Base-by-base conservation (phyloP, 2,888 invertebrate species). In the Sisyra nigra region DNA sequence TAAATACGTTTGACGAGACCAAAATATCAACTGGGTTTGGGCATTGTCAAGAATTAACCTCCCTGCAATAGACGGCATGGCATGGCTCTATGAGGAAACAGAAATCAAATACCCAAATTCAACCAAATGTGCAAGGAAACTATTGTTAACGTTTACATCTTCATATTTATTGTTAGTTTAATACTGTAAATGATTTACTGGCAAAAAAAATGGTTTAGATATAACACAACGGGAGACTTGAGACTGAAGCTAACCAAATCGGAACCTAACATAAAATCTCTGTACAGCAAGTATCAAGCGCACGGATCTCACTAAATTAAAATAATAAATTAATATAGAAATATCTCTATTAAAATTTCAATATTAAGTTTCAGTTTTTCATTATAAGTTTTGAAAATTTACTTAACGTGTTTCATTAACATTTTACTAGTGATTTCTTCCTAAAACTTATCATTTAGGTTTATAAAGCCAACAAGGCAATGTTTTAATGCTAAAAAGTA, bases 221-320 rank as follows among this genome's bases (percentile, higher is more conserved):
- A 44, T 44, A 33, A 44, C 42, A 44, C 44, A 30, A 30, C 31
- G 31, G 31, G 31, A 30, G 31, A 30, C 31, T 30, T 30, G 31
- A 30, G 31, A 44, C 38, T 45, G 38, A 45, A 45, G 45, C 45
- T 46, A 42, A 46, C 46, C 15, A 45, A 45, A 47, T 47, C 47
- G 39, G 44, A 48, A 44, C 47, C 47, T 41, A 45, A 47, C 29
- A 48, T 48, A 47, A 47, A 48, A 47, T 47, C 41, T 47, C 45
- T 48, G 3, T 47, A 44, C 50, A 49, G 48, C 47, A 48, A 52
- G 45, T 44, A 46, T 44, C 44, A 46, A 46, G 43, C 44, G 41
- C 46, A 46, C 44, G 40, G 42, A 19, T 45, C 44, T 46, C 41
- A 46, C 40, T 44, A 44, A 44, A 46, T 48, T 46, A 37, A 48